These are phyloP conservation scores for Seriola dumerili DNA, from an alignment of 2,113 vertebrate genomes.

Conservation along the genomic window DNA sequence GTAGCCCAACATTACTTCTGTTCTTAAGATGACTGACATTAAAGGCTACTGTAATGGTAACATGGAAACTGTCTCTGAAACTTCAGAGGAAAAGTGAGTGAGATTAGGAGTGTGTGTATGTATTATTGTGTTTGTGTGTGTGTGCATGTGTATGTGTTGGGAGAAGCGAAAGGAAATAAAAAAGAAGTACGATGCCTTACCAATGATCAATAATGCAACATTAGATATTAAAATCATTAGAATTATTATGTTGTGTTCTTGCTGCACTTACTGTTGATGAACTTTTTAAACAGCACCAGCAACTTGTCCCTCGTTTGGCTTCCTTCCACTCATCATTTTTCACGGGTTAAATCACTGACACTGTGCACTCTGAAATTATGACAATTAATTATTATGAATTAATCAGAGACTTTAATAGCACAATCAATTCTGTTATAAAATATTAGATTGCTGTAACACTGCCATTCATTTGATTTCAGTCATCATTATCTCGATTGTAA, in stretches of 20 bases:
- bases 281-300: background rate
- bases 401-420: background rate
- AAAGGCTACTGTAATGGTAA: background rate
- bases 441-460: background rate
- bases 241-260: background rate
- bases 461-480: background rate
- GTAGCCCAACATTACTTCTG: background rate
- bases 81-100: background rate
- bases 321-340: background rate
- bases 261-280: background rate
- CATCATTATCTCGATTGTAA: background rate
- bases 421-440: background rate
- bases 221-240: background rate
- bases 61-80: background rate
- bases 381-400: background rate
- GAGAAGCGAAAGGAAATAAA: background rate
- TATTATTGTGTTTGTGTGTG: too few species aligned
- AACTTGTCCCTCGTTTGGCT: background rate
- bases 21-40: background rate
- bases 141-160: background rate
- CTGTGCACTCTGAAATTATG: background rate
- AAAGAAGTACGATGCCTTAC: background rate
- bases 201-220: constrained; percentile 10
- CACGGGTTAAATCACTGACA: background rate
- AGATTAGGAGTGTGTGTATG: background rate